Percentiles rank a stretch among this genome's conserved stretches.
Evolutionary conservation across 2,888 invertebrate species (phyloP).

Genomic region (Cremastinae sp.): DNA sequence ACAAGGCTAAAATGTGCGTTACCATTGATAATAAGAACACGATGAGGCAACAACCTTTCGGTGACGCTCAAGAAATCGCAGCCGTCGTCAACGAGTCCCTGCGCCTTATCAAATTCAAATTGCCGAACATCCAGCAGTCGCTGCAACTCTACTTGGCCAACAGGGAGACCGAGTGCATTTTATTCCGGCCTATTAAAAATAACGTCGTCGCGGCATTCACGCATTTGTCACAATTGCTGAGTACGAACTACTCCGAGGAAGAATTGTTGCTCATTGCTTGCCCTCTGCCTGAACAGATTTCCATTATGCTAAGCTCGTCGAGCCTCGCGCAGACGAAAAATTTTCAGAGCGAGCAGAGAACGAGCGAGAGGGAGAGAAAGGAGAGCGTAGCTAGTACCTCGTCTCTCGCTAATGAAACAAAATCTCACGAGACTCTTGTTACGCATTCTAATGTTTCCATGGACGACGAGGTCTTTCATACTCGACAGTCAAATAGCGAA

Average conservation of each 20-base stretch:
- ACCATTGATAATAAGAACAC: slow-evolving; percentile 59
- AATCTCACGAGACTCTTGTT: not conserved
- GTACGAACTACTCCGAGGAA: slow-evolving; percentile 90
- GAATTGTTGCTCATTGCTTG: slow-evolving; percentile 92
- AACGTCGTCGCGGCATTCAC: slow-evolving; percentile 94
- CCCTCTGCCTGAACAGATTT: slow-evolving; percentile 96
- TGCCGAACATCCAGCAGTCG: slow-evolving; percentile 91
- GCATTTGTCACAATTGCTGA: slow-evolving; percentile 90
- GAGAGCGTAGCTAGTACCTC: slow-evolving; percentile 16
- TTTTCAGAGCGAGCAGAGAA: slow-evolving; percentile 17
- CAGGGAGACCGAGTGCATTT: slow-evolving; percentile 97
- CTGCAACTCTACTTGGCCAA: slow-evolving; percentile 98
- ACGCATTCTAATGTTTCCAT: not conserved
- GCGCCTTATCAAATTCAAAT: slow-evolving; percentile 88
- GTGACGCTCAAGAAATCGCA: slow-evolving; percentile 87
- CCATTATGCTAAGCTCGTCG: slow-evolving; percentile 91
- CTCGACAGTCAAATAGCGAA: slow-evolving; percentile 19
- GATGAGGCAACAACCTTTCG: slow-evolving; percentile 84
- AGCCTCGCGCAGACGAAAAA: slow-evolving; percentile 81
- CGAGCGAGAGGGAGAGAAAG: slow-evolving; percentile 29
- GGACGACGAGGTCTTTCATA: slow-evolving; percentile 47
- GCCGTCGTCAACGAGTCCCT: slow-evolving; percentile 89
- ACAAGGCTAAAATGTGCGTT: slow-evolving; percentile 83
- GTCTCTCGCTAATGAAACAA: slow-evolving; percentile 13
- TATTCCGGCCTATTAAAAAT: slow-evolving; percentile 96